Percentiles rank a stretch among this genome's conserved stretches.
phyloP scores from a whole-genome alignment of 2,888 invertebrate species.

The Lacanobia wlatinum region DNA sequence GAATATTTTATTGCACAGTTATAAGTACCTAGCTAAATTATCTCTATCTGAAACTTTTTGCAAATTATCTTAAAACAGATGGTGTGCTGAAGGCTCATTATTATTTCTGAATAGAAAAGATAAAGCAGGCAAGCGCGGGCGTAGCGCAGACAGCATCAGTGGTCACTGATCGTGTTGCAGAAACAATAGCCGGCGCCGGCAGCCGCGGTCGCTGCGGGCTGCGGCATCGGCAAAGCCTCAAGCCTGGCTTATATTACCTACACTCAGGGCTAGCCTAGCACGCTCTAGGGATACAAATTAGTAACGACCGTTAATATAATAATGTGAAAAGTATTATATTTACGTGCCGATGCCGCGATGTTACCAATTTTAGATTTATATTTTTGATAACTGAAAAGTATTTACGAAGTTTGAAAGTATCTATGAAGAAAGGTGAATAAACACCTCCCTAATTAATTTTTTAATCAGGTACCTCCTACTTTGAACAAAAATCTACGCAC shows the following conservation, averaged over 20 bases:
- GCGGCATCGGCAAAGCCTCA: neutral
- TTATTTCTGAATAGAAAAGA: neutral
- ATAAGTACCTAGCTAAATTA: neutral
- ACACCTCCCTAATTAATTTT: neutral
- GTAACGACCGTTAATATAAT: neutral
- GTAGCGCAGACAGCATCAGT: slow-evolving; percentile 46
- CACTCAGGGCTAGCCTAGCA: slow-evolving; percentile 43
- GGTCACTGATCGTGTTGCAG: slow-evolving; percentile 69
- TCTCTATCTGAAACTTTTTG: neutral
- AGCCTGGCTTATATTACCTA: slow-evolving; percentile 66
- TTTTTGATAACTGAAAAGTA: too few species aligned
- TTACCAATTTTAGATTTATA: too few species aligned
- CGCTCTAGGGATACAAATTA: neutral
- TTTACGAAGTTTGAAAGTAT: neutral
- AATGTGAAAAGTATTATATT: neutral
- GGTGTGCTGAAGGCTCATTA: neutral
- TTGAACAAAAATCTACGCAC: neutral
- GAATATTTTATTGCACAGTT: slow-evolving; percentile 39
- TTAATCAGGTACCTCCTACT: neutral
- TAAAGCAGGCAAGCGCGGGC: slow-evolving; percentile 17
- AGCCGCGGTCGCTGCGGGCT: slow-evolving; percentile 67
- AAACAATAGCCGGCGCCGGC: slow-evolving; percentile 68
- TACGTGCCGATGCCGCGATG: too few species aligned
- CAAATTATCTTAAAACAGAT: neutral
- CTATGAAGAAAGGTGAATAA: neutral